Evolutionary conservation across 2,113 vertebrate species (phyloP).

Genomic region (Phrynosoma blainvillii): DNA sequence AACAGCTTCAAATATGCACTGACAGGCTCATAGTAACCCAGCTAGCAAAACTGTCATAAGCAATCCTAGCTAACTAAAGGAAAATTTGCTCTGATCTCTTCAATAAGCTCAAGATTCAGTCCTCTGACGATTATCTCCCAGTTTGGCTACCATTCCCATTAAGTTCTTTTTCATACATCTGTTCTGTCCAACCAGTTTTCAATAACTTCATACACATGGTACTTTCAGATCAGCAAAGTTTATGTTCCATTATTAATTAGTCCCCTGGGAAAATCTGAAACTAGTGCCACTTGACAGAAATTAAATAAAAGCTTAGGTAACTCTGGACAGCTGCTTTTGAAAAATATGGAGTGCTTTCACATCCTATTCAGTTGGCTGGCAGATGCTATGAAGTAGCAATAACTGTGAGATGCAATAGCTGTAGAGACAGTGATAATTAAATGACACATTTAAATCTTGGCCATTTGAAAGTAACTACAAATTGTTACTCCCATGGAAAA

Average conservation of each 20-base stretch:
- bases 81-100: background rate
- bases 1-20: background rate
- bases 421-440: background rate
- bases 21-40: background rate
- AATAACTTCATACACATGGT: background rate
- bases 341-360: background rate
- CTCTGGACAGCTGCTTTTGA: slow-evolving; percentile 14
- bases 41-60: background rate
- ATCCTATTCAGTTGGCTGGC: background rate
- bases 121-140: background rate
- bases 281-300: slow-evolving; percentile 10
- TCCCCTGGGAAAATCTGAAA: background rate
- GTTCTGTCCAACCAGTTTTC: background rate
- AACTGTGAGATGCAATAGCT: background rate
- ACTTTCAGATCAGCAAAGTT: background rate
- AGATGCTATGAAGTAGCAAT: background rate
- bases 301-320: background rate
- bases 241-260: slow-evolving; percentile 12
- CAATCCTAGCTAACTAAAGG: background rate
- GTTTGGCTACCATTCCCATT: background rate
- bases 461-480: background rate
- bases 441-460: background rate
- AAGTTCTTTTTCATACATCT: background rate
- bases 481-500: background rate
- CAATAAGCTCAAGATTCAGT: background rate